Evolutionary conservation across 2,113 vertebrate genomes (phyloP), one percentile per base, ranked within the genome.

Genomic region (Argyrosomus japonicus): DNA sequence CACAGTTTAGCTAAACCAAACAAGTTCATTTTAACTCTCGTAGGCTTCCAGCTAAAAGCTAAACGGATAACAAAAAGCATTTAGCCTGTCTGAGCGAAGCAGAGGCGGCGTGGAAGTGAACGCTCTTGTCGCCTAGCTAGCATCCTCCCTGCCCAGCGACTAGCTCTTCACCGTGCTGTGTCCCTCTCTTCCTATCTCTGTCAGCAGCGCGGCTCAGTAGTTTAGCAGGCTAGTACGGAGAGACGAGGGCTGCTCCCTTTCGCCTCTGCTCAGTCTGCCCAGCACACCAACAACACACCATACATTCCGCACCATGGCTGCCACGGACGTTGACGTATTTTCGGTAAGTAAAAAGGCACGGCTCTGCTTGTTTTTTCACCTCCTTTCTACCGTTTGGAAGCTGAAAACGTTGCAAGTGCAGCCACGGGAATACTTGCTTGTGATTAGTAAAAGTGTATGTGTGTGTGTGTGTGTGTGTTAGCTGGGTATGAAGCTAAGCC

Each of bases 311-410:
- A 94, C 94, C 90, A 99, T 98, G 98, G 98, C 97, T 85, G 96
- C 97, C 84, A 96, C 96, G 64, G 98, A 98, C 81, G 91, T 97
- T 83, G 97, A 98, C 86, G 96, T 97, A 69, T 95, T 96, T 91
- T 95, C 96, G 88, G 98, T 98, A 88, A 96, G 97, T 93, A 68
- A 57, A 71, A 71, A 57, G 21, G 45, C 29, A n/a, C 36, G 4
- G 12, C 10, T 15, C 10, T 4, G 5, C 1, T 56, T 15, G 7
- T 54, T 21, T 21, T 2, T 0, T 0, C 1, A 3, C 2, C 2
- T 1, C 18, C 45, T 7, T 1, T 61, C 8, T 21, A 6, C 1
- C 29, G 0, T 43, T 48, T 47, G 18, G 8, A 6, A 27, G 9
- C 43, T 17, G 25, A 47, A 75, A 73, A 43, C 60, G 18, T 5